Evolutionary conservation across 2,113 vertebrate genomes (phyloP), one percentile per base, ranked within the genome.

Genomic region (Riparia riparia): DNA sequence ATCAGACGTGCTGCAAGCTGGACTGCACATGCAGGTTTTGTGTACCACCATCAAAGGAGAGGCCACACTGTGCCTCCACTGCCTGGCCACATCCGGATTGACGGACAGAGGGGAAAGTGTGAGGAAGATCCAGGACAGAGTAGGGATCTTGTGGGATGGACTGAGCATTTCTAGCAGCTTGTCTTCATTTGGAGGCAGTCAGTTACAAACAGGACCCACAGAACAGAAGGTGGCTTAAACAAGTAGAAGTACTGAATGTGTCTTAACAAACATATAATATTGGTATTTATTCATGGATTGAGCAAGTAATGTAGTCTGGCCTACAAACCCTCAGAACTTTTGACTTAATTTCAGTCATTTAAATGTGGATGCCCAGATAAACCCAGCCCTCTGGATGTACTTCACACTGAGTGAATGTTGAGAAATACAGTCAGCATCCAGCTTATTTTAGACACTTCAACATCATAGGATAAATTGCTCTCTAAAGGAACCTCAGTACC

Each of bases 71-170:
- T 64, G 31, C 25, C 88, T 66, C 16, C 61, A 22, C 17, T 72
- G 29, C 19, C 78, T 45, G 49, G 31, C 9, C 37, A 44, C 28
- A 26, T 68, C 71, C 42, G 1, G 25, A 6, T 28, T 73, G 47
- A 58, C 0, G 0, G 6, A 22, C 24, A 7, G 44, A 11, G 56
- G 20, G 71, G 60, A 73, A 76, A 70, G 49, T 0, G 0, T 12
- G 29, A 71, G 56, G n/a, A 66, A 24, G n/a, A 34, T 24, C 16
- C 0, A 0, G 31, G 22, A n/a, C 10, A 76, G 41, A 69, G 24
- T 8, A 65, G 20, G 7, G 25, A 66, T 60, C 21, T 61, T 29
- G 17, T n/a, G 37, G 9, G 32, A 58, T 8, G 58, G 19, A 17
- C 41, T 66, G 32, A 73, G 10, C 26, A 24, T 22, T 53, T 56